Conservation (phyloP, 92 coral and sea anemone species). For the Paramuricea clavata region DNA sequence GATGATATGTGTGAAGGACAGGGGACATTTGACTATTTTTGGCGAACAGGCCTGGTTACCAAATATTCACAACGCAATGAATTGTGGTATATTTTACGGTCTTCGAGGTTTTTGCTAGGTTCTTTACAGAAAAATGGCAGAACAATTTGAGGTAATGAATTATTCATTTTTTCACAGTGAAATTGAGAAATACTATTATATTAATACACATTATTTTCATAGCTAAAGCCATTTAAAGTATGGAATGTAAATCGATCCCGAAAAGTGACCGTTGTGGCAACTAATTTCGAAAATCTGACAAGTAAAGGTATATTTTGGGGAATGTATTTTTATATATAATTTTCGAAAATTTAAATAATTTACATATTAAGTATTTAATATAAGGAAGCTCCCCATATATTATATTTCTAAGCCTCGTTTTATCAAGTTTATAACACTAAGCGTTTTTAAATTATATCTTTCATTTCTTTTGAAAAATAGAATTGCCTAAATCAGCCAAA, state of each 20-base stretch:
- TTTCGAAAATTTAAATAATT: too few species aligned
- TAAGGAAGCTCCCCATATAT: not conserved
- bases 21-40: not conserved
- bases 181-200: not conserved
- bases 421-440: too few species aligned
- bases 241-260: not conserved
- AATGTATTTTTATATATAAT: not conserved
- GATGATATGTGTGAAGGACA: not conserved
- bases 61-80: not conserved
- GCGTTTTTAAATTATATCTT: too few species aligned
- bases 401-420: too few species aligned
- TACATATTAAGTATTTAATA: not conserved
- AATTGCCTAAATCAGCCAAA: too few species aligned
- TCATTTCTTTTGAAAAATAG: too few species aligned
- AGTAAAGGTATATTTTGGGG: not conserved
- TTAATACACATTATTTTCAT: not conserved
- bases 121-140: not conserved
- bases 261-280: constrained; percentile 1
- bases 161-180: not conserved
- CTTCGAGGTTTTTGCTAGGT: too few species aligned
- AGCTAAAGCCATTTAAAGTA: not conserved
- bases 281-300: not conserved
- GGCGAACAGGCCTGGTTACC: not conserved
- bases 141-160: not conserved
- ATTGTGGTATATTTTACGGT: not conserved